Evolutionary conservation across 2,797 vertebrate species (phyloP).

Genomic region (Toxotes lorentzi): DNA sequence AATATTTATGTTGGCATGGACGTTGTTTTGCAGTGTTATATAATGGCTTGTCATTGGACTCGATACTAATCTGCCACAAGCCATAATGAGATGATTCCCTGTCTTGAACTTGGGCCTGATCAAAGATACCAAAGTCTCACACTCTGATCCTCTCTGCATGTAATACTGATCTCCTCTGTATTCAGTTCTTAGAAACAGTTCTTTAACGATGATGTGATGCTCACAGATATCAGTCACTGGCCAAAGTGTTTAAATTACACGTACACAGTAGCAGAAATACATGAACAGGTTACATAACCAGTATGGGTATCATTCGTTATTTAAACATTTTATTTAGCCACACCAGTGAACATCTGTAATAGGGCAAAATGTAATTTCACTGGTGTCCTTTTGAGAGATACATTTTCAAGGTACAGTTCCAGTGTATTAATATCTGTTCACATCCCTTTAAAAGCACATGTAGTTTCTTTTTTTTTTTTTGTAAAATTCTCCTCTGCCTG

Average conservation of each 20-base stretch:
- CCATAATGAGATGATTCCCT: constrained; percentile 83
- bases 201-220: not conserved
- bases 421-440: constrained; percentile 6
- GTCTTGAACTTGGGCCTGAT: constrained; percentile 78
- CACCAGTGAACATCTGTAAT: constrained; percentile 30
- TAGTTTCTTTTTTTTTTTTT: constrained; percentile 4
- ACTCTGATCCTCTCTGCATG: constrained; percentile 64
- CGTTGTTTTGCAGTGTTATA: constrained; percentile 77
- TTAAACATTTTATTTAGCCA: not conserved
- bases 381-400: not conserved
- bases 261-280: not conserved
- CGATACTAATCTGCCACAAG: constrained; percentile 81
- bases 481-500: constrained; percentile 36
- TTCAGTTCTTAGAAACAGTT: constrained; percentile 53
- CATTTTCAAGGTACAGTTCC: constrained; percentile 5
- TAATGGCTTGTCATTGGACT: constrained; percentile 75
- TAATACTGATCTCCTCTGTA: constrained; percentile 51
- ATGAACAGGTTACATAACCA: constrained; percentile 21
- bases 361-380: not conserved
- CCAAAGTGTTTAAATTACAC: not conserved
- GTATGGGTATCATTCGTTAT: constrained; percentile 7
- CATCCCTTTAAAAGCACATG: constrained; percentile 15
- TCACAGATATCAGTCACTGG: not conserved
- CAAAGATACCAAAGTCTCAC: constrained; percentile 71
- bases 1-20: constrained; percentile 78